These are phyloP conservation scores for Amiota minor DNA, from an alignment of 2,888 invertebrate species.

Conservation along the genomic window DNA sequence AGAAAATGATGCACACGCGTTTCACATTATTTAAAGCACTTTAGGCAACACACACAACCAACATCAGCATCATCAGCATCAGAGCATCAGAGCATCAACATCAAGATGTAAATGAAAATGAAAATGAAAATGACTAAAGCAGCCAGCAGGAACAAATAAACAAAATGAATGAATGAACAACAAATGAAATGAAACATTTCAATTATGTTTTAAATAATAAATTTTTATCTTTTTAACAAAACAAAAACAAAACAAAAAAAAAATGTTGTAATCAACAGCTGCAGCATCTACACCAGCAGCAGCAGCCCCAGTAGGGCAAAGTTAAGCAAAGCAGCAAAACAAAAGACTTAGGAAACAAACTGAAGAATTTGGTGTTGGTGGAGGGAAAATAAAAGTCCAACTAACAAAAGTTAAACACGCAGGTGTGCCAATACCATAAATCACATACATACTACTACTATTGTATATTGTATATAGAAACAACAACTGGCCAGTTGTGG, in stretches of 20 bases:
- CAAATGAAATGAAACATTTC: slow-evolving; percentile 11
- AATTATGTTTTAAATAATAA: slow-evolving; percentile 15
- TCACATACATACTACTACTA: slow-evolving; percentile 19
- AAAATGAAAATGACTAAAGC: background rate
- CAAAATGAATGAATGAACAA: background rate
- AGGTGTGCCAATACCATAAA: slow-evolving; percentile 33
- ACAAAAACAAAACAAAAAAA: too few relatives aligned
- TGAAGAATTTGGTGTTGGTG: slow-evolving; percentile 13
- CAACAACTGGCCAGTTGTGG: slow-evolving; percentile 12
- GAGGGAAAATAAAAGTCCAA: background rate
- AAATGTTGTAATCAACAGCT: slow-evolving; percentile 16
- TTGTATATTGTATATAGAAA: background rate
- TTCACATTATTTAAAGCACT: too few relatives aligned
- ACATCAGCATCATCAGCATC: too few relatives aligned
- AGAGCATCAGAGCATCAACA: too few relatives aligned
- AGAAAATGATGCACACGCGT: background rate
- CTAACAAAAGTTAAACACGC: slow-evolving; percentile 14
- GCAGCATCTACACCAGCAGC: background rate
- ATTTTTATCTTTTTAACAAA: background rate
- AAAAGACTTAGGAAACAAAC: slow-evolving; percentile 32
- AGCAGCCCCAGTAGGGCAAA: background rate
- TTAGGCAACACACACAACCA: too few relatives aligned
- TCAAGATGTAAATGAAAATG: background rate
- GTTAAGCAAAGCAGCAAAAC: slow-evolving; percentile 5
- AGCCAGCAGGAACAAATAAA: background rate